Conservation (phyloP, 1,140 invertebrate genomes). For the Ceratina australensis region DNA sequence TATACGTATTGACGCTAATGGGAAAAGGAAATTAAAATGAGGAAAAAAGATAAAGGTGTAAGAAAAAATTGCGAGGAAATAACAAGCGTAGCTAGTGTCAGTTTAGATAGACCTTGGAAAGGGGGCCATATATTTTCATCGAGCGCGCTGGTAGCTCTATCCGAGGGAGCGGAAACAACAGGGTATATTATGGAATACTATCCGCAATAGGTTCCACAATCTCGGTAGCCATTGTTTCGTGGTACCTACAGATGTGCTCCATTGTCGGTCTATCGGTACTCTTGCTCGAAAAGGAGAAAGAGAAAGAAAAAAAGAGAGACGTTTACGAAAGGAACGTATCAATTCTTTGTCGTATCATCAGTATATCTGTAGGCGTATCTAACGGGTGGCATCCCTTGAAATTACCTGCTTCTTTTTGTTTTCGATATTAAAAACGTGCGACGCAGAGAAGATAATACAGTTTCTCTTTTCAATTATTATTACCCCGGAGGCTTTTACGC, state of each 20-base stretch:
- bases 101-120: conserved; percentile 39
- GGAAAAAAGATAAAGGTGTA: background rate
- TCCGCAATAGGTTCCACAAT: conserved; percentile 74
- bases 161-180: conserved; percentile 70
- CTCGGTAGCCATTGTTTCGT: conserved; percentile 73
- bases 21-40: background rate
- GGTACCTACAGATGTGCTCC: conserved; percentile 72
- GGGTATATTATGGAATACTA: conserved; percentile 77
- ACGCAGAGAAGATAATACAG: too few relatives aligned
- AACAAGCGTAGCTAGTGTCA: conserved; percentile 33
- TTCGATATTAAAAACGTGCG: background rate
- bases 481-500: too few relatives aligned
- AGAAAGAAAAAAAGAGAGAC: conserved; percentile 58
- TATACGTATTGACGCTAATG: background rate
- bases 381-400: conserved; percentile 43
- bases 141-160: conserved; percentile 43
- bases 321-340: conserved; percentile 68
- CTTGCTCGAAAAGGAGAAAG: conserved; percentile 57
- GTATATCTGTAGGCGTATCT: conserved; percentile 50
- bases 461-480: background rate
- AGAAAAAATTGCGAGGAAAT: conserved; percentile 19
- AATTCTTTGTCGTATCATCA: conserved; percentile 72
- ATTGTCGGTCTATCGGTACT: conserved; percentile 70
- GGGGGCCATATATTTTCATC: conserved; percentile 50
- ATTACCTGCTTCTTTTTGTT: conserved; percentile 5